Evolutionary conservation across 2,797 vertebrate genomes (phyloP).

Genomic region (Peromyscus nudipes): DNA sequence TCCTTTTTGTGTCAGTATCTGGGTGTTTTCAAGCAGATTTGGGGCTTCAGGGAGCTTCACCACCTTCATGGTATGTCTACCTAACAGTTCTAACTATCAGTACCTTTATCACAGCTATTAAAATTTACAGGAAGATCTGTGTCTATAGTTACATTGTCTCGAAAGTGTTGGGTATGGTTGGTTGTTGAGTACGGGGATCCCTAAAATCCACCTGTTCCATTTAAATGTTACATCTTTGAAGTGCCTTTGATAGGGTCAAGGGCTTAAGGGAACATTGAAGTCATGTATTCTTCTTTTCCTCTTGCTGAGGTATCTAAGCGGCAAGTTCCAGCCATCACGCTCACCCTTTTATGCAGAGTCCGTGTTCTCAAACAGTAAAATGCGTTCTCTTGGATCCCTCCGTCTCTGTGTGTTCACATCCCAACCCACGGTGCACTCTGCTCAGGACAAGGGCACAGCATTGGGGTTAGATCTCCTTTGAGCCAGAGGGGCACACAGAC

Average conservation of each 20-base stretch:
- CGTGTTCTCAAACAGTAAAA: neutral
- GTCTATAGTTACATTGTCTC: neutral
- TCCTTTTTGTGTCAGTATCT: neutral
- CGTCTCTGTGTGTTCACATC: too few relatives aligned
- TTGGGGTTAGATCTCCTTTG: neutral
- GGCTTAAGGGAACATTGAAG: neutral
- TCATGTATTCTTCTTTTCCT: neutral
- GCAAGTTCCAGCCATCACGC: neutral
- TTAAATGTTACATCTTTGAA: neutral
- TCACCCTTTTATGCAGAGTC: neutral
- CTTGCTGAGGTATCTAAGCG: constrained; percentile 8
- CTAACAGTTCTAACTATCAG: neutral
- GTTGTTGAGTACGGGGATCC: neutral
- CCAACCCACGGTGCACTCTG: neutral
- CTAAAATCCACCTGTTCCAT: neutral
- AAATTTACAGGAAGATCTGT: neutral
- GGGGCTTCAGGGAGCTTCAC: neutral
- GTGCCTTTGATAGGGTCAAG: neutral
- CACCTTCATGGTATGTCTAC: neutral
- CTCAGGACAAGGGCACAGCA: neutral
- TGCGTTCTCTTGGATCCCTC: neutral
- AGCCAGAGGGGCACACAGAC: neutral
- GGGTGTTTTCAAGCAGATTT: neutral
- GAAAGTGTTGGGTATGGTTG: neutral
- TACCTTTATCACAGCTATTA: neutral